Evolutionary conservation across 2,113 vertebrate genomes (phyloP), one percentile per base, ranked within the genome.

Genomic region (Lophotis ruficrista): DNA sequence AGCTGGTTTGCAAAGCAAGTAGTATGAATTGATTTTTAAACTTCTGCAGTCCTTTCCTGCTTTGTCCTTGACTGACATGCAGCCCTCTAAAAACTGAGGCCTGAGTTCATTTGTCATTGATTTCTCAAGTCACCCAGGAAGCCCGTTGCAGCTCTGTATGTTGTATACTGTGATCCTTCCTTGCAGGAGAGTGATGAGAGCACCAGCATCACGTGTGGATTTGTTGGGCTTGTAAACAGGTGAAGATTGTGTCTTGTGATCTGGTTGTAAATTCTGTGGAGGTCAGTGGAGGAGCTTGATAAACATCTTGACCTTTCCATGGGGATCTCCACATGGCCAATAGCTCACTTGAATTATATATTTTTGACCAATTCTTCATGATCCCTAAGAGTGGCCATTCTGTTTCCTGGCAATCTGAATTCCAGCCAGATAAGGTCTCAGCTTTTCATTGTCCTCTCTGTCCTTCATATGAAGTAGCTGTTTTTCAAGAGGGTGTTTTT

Each of bases 101-200:
- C 30, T 45, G 27, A 27, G 2, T 80, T 10, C 31, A 3, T 91
- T 83, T 83, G 7, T 54, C 12, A 4, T 28, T 50, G 69, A 28
- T 70, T 66, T 91, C 19, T 70, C 14, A 19, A 43, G 76, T 77
- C 27, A 17, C n/a, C 14, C 0, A 0, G 25, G 71, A 48, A 66
- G 30, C 22, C 58, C 0, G 0, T 33, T 64, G 80, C n/a, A 61
- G 45, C 54, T 77, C 31, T 48, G 50, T 30, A 6, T 0, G 0
- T 60, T 87, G n/a, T 71, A 25, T 37, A 27, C 57, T 58, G 37
- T 83, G 41, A 31, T 27, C 19, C 21, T 6, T 72, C 69, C 54
- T 22, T 61, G 64, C 61, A 38, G n/a, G 62, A 69, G 50, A 5
- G 31, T 54, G 51, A 12, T 18, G 19, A 37, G 64, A 87, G 20